Evolutionary conservation across 92 coral and sea anemone species (phyloP), one percentile per base, ranked within the genome.

Genomic region (Nematostella vectensis): DNA sequence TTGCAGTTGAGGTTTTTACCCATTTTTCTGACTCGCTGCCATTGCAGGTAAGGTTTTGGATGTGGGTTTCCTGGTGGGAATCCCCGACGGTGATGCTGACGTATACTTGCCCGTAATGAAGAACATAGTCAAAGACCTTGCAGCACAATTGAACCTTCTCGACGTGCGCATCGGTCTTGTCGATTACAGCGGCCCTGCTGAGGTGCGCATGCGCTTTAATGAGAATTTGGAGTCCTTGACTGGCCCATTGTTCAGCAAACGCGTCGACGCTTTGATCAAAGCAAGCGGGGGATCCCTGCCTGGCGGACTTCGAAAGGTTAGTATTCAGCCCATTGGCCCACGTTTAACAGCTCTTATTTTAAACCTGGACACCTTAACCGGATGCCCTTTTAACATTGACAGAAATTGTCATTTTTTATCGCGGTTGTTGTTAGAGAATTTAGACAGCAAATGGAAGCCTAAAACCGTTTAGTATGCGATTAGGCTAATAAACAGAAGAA

Each of bases 51-150:
- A 25, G n/a, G 39, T 40, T 1, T 27, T 66, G 36, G 99, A 93
- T 54, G 58, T 93, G 19, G 96, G 84, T 9, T 93, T 93, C 58
- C 77, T 59, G 11, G 51, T 93, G 31, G 99, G 95, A 27, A 77
- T 88, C 18, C 53, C 75, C 1, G 88, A 84, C 50, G 42, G 49
- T 1, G 69, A 82, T 29, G 79, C 88, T 11, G 62, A 60, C 1
- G 17, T 51, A 15, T 67, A 67, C 65, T 93, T 70, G 60, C 59
- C 65, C 18, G 78, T 68, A 26, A 77, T 77, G 83, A 77, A 75
- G 47, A 48, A 58, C 40, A 78, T 86, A 3, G 61, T 76, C 8
- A 72, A 79, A 43, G 58, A 59, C n/a, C 61, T 82, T 27, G 70
- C 82, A 29, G 74, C 60, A 2, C 55, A 68, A 30, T 93, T 78